A percentile compares a stretch with the other conserved stretches of the same genome.
These are phyloP conservation scores for Peromyscus nudipes DNA, from an alignment of 2,797 vertebrate genomes.

Conservation along the genomic window DNA sequence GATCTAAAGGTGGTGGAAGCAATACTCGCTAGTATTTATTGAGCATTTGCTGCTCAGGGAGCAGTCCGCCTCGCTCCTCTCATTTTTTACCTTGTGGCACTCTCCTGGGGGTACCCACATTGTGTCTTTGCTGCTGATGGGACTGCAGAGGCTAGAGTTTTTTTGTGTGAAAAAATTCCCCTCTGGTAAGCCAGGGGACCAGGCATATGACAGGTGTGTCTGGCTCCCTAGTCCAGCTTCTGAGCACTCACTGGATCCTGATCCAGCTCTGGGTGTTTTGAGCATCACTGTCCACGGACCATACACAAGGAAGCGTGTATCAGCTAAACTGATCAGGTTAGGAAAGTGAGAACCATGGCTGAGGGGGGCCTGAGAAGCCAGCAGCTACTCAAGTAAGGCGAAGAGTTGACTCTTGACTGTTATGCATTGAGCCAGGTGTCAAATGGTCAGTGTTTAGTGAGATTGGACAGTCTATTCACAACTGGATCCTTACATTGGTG, in stretches of 20 bases:
- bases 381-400: background rate
- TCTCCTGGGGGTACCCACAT: fast-evolving
- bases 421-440: background rate
- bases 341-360: background rate
- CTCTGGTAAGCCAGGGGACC: background rate
- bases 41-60: fast-evolving
- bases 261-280: fast-evolving
- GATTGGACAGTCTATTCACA: fast-evolving
- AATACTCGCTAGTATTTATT: fast-evolving
- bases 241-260: fast-evolving
- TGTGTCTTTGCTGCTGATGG: background rate
- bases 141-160: too few species aligned
- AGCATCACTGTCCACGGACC: background rate
- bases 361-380: background rate
- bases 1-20: fast-evolving
- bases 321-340: background rate
- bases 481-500: background rate
- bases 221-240: background rate
- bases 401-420: fast-evolving
- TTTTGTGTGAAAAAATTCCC: background rate
- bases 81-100: background rate
- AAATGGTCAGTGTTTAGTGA: fast-evolving
- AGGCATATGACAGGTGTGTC: background rate
- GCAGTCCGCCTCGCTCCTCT: fast-evolving
- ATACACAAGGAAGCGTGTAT: background rate